Evolutionary conservation across 1,140 invertebrate species (phyloP).

Genomic region (Drosophila kikkawai): DNA sequence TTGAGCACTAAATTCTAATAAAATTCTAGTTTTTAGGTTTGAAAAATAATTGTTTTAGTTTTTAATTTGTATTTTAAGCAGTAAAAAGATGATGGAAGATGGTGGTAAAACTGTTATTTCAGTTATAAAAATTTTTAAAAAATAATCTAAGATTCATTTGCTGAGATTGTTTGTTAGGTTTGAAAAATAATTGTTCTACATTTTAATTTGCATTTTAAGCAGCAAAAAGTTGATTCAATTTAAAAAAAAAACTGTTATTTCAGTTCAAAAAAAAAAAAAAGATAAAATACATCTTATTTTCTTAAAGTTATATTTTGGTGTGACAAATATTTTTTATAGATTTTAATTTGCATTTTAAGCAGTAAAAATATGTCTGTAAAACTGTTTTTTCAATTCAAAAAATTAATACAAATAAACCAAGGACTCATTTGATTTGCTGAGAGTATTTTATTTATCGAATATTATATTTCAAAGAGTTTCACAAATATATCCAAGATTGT

Average conservation of each 20-base stretch:
- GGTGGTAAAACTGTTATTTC: background rate
- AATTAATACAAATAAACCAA: background rate
- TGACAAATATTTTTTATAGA: too few relatives aligned
- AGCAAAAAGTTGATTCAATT: too few relatives aligned
- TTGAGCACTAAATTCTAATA: too few relatives aligned
- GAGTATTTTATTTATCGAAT: background rate
- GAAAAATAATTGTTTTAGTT: background rate
- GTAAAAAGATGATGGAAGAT: background rate
- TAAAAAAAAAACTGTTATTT: too few relatives aligned
- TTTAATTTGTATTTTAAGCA: background rate
- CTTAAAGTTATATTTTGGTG: too few relatives aligned
- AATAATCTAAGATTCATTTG: background rate
- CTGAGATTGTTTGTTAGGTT: background rate
- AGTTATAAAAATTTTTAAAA: background rate
- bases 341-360: background rate
- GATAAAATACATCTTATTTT: too few relatives aligned
- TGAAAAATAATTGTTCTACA: too few relatives aligned
- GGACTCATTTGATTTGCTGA: background rate
- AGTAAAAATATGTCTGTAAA: too few relatives aligned
- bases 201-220: too few relatives aligned
- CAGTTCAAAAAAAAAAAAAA: too few relatives aligned
- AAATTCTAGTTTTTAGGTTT: background rate
- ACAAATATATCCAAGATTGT: background rate
- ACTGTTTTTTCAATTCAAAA: background rate
- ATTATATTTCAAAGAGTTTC: background rate